A percentile compares a stretch with the other conserved stretches of the same genome.
phyloP scores from a whole-genome alignment of 1,140 invertebrate genomes.

The Eriosoma lanigerum region DNA sequence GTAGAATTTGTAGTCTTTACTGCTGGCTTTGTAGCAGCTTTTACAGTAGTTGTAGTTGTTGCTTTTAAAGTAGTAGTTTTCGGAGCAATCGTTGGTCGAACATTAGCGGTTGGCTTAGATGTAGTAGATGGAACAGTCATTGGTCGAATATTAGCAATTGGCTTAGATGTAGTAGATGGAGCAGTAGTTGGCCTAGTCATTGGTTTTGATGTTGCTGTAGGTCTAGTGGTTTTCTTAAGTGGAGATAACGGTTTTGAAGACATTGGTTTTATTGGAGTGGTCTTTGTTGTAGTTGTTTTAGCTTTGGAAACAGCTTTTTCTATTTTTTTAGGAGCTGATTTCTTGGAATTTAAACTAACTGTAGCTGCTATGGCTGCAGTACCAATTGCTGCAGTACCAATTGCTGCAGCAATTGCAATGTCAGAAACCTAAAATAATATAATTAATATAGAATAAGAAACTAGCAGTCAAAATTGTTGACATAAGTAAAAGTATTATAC shows the following conservation, averaged over 20 bases:
- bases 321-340: slow-evolving; percentile 21
- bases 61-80: slow-evolving; percentile 51
- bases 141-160: slow-evolving; percentile 30
- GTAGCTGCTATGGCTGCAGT: slow-evolving; percentile 46
- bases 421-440: slow-evolving; percentile 34
- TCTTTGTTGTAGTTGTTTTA: slow-evolving; percentile 20
- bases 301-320: slow-evolving; percentile 14
- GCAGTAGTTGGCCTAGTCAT: slow-evolving; percentile 24
- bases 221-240: slow-evolving; percentile 26
- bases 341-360: slow-evolving; percentile 30
- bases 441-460: no score
- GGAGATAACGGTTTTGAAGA: slow-evolving; percentile 41
- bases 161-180: slow-evolving; percentile 37
- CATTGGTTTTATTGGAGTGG: slow-evolving; percentile 49
- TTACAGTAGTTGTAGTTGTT: background rate
- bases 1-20: slow-evolving; percentile 13
- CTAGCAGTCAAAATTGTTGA: no score
- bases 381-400: slow-evolving; percentile 48
- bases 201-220: slow-evolving; percentile 30
- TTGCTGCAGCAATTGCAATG: slow-evolving; percentile 51
- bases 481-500: no score
- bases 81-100: slow-evolving; percentile 31
- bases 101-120: slow-evolving; percentile 27
- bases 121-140: slow-evolving; percentile 24
- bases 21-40: slow-evolving; percentile 1